Base-by-base conservation (phyloP, 2,797 vertebrate species). In the Malurus leucopterus region DNA sequence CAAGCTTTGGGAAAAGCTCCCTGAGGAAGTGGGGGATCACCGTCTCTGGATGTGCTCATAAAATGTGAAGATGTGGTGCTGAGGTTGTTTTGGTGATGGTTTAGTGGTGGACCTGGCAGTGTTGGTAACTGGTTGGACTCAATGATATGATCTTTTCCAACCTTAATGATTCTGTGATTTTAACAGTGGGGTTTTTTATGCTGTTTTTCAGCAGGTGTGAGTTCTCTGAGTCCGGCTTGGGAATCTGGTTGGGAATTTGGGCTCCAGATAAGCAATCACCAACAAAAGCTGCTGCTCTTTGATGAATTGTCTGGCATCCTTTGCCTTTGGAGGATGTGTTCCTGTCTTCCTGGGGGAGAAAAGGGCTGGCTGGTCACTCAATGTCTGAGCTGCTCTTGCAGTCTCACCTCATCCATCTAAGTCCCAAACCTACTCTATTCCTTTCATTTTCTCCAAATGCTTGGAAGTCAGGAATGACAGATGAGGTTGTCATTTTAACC, bases 161-260 rank as follows among this genome's bases (percentile, higher is more conserved):
- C 5, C 11, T 58, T 7, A 41, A 76, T 13, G 18, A 53, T 36
- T 58, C 58, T 58, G 11, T 13, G 22, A 41, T 34, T 63, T 23
- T 11, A 63, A 63, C 51, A 26, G 3, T 11, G 17, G 1, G 1
- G 1, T 5, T 11, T 14, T 22, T 16, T 22, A 29, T 50, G 3
- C 58, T 49, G 5, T 12, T 77, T 92, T 89, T 69, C 44, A 70
- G 32, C n/a, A 71, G 24, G 9, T 74, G 6, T 62, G 26, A 72
- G 8, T 71, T 71, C 22, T 22, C 29, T 4, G 36, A 40, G 4
- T 46, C 23, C 69, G 15, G 4, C 43, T 59, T 47, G n/a, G n/a
- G 51, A 75, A 53, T 65, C 58, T 47, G 24, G 4, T 24, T 86
- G 54, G 6, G 47, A 77, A 73, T 65, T 49, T 83, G 40, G 15